Percentiles rank a stretch among this genome's conserved stretches.
These are phyloP conservation scores for Coluber constrictor DNA, from an alignment of 2,797 vertebrate species.

Conservation along the genomic window DNA sequence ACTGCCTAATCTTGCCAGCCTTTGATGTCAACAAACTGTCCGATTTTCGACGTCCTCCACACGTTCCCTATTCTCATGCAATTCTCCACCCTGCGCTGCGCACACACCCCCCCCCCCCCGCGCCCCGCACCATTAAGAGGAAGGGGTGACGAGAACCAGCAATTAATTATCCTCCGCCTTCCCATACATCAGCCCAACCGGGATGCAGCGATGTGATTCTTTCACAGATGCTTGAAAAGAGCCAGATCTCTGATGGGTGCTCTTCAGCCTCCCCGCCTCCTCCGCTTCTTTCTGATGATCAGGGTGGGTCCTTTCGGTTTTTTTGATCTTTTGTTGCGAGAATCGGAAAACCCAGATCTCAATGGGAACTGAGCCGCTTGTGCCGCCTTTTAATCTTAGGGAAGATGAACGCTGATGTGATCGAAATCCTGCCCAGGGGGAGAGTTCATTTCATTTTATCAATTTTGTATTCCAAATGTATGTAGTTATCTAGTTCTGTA, in stretches of 20 bases:
- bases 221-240: background rate
- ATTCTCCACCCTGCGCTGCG: constrained; percentile 1
- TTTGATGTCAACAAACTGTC: constrained; percentile 66
- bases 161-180: background rate
- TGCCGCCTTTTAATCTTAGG: background rate
- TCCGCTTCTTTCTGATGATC: background rate
- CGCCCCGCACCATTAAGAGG: constrained; percentile 35
- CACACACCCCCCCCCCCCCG: constrained; percentile 16
- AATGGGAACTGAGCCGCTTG: background rate
- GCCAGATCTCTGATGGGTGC: background rate
- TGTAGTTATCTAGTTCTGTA: background rate
- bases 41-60: constrained; percentile 71
- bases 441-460: background rate
- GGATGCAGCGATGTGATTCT: background rate
- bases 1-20: constrained; percentile 53
- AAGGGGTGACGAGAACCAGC: background rate
- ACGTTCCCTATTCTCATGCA: constrained; percentile 69
- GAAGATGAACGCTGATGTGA: background rate
- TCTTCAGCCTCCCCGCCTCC: background rate
- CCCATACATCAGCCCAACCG: background rate
- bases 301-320: background rate
- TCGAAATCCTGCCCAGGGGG: background rate
- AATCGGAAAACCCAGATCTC: background rate
- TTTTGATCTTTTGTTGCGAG: background rate
- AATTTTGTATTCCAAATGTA: background rate